These are phyloP conservation scores for Leptura quadrifasciata DNA, from an alignment of 2,888 invertebrate species.

Conservation along the genomic window DNA sequence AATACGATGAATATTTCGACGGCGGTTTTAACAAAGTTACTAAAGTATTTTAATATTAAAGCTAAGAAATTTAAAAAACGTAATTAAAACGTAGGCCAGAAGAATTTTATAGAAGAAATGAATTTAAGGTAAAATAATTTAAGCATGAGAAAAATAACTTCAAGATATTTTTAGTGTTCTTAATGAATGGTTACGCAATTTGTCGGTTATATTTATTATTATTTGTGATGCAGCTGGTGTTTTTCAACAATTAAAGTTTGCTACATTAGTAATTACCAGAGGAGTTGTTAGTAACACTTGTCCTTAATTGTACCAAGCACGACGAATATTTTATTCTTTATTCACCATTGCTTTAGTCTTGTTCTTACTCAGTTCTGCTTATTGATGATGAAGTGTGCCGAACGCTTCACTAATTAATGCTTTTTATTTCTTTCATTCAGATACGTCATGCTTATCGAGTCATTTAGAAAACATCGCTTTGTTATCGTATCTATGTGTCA, in stretches of 20 bases:
- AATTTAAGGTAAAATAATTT: conserved; percentile 20
- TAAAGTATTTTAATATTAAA: too few species aligned
- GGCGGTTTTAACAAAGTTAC: too few species aligned
- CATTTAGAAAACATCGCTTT: neutral
- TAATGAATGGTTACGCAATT: conserved; percentile 61
- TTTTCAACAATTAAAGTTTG: conserved; percentile 74
- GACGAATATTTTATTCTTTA: conserved; percentile 65
- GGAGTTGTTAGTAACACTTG: conserved; percentile 73
- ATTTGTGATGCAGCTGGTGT: conserved; percentile 73
- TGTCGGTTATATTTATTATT: conserved; percentile 71
- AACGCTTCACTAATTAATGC: conserved; percentile 50
- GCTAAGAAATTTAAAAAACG: neutral
- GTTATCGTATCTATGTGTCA: neutral
- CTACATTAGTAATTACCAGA: conserved; percentile 72
- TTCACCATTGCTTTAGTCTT: conserved; percentile 59
- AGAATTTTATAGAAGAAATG: neutral
- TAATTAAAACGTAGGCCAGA: neutral
- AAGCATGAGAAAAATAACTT: conserved; percentile 37
- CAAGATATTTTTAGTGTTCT: conserved; percentile 52
- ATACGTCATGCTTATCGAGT: neutral
- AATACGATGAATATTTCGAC: too few species aligned
- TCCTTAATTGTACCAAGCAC: conserved; percentile 70
- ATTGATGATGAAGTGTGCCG: conserved; percentile 53
- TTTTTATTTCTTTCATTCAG: conserved; percentile 26
- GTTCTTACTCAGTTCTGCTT: conserved; percentile 44